Conservation (phyloP, 2,113 vertebrate species). For the Leucosticte australis region DNA sequence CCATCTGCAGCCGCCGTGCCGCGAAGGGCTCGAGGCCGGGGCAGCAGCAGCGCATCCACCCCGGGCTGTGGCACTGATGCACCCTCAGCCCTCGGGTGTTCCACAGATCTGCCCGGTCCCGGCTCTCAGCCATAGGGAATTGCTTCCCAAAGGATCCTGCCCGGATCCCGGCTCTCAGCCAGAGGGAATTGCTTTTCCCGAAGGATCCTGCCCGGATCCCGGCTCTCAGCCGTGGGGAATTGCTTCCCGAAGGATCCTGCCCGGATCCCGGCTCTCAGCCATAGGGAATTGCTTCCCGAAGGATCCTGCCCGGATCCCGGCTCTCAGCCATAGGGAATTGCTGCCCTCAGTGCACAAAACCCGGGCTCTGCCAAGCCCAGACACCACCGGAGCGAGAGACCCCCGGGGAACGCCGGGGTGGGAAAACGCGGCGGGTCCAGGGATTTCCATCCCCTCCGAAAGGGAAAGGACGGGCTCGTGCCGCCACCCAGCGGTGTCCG, state of each 20-base stretch:
- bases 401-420: rapidly evolving
- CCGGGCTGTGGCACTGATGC: rapidly evolving
- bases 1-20: rapidly evolving
- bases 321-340: not conserved
- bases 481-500: not conserved
- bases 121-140: no score
- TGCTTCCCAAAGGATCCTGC: not conserved
- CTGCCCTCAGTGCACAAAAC: not conserved
- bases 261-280: not conserved
- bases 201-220: no score
- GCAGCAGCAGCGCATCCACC: not conserved
- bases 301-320: no score
- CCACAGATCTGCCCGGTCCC: not conserved
- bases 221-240: not conserved
- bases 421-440: not conserved
- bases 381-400: no score
- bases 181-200: not conserved
- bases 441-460: not conserved
- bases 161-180: not conserved
- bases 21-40: rapidly evolving
- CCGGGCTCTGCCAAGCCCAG: not conserved
- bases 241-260: not conserved
- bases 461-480: not conserved
- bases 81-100: not conserved
- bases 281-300: not conserved